phyloP scores from a whole-genome alignment of 2,797 vertebrate genomes.

The Falco berigora region DNA sequence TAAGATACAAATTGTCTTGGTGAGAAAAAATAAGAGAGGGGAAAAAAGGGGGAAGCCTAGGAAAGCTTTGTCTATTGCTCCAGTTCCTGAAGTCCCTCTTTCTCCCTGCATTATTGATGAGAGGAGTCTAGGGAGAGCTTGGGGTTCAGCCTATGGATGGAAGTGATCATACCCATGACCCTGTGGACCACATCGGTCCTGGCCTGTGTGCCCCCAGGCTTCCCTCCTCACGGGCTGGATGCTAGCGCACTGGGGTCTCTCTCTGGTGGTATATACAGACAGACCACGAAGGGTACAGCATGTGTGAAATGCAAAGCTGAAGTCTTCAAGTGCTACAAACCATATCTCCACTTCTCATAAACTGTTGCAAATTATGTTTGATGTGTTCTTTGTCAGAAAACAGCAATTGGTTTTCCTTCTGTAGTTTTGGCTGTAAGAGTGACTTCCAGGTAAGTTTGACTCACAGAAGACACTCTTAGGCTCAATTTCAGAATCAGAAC shows the following conservation, averaged over 20 bases:
- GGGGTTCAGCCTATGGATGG: not conserved
- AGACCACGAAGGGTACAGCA: not conserved
- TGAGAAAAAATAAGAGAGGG: not conserved
- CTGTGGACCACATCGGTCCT: not conserved
- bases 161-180: not conserved
- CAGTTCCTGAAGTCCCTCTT: not conserved
- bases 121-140: not conserved
- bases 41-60: not conserved
- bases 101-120: not conserved
- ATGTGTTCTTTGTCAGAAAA: not conserved
- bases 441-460: not conserved
- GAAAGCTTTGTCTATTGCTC: not conserved
- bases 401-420: not conserved
- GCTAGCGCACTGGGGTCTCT: not conserved
- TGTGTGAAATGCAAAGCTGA: not conserved
- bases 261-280: not conserved
- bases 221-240: not conserved
- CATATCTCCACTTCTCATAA: not conserved
- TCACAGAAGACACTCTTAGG: not conserved
- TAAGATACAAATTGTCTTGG: not conserved
- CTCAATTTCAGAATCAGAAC: not conserved
- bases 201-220: rapidly evolving
- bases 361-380: not conserved
- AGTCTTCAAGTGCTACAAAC: not conserved
- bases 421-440: not conserved